These are phyloP conservation scores for Gadopsis marmoratus DNA, from an alignment of 2,797 vertebrate genomes.

Conservation along the genomic window DNA sequence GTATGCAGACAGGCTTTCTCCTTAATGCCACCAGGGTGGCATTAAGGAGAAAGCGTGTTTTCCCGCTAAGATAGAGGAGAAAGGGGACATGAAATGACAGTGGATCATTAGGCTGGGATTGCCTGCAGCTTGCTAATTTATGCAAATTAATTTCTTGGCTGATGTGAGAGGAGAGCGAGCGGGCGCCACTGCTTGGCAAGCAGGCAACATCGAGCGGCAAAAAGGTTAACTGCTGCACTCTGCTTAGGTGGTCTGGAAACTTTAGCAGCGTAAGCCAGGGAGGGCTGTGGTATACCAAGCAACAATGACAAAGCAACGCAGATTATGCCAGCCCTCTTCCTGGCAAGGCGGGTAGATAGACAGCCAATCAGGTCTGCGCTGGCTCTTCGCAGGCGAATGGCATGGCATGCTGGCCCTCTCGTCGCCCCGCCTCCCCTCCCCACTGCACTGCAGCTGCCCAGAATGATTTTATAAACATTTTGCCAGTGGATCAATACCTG, in stretches of 20 bases:
- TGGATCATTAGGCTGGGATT: conserved; percentile 77
- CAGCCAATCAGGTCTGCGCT: conserved; percentile 82
- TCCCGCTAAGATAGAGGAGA: conserved; percentile 26
- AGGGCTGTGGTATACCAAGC: conserved; percentile 63
- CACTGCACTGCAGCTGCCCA: conserved; percentile 83
- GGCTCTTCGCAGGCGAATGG: conserved; percentile 82
- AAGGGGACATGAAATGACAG: conserved; percentile 62
- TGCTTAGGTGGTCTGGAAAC: conserved; percentile 70
- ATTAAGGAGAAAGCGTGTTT: conserved; percentile 39
- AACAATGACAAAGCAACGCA: conserved; percentile 66
- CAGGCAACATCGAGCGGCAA: conserved; percentile 65
- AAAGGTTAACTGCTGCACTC: conserved; percentile 66
- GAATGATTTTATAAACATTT: conserved; percentile 99
- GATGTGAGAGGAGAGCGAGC: conserved; percentile 59
- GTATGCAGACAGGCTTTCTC: conserved; percentile 26
- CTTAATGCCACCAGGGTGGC: background rate
- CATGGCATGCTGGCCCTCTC: conserved; percentile 80
- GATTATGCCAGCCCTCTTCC: conserved; percentile 75
- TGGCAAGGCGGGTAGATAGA: conserved; percentile 81
- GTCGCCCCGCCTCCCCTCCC: conserved; percentile 75
- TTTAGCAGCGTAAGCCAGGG: conserved; percentile 63
- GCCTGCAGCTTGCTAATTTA: conserved; percentile 83
- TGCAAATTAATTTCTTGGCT: conserved; percentile 82
- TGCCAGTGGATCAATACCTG: conserved; percentile 98
- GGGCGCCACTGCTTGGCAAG: conserved; percentile 67